Evolutionary conservation across 2,113 vertebrate genomes (phyloP).

Genomic region (Caracal caracal): DNA sequence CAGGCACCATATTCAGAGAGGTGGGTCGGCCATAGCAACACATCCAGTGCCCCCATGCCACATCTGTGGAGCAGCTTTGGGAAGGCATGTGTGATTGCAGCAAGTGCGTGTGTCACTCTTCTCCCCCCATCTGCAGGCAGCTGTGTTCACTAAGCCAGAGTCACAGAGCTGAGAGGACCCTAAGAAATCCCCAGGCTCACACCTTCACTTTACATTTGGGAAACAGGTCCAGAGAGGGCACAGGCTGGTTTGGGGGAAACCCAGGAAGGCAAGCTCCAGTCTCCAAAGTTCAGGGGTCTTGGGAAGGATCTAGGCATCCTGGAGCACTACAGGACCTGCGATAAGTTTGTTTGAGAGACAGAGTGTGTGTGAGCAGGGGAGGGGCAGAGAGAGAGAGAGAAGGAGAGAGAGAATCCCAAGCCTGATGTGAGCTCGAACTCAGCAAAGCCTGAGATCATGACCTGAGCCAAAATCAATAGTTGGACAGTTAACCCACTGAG

Average conservation of each 20-base stretch:
- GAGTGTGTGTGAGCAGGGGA: too few species aligned
- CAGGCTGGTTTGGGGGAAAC: neutral
- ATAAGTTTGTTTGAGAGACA: too few species aligned
- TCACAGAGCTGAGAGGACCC: neutral
- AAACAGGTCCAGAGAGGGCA: neutral
- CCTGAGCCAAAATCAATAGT: too few species aligned
- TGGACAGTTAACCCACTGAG: too few species aligned
- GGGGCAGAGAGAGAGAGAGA: too few species aligned
- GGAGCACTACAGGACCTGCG: neutral
- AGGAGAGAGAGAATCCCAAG: too few species aligned
- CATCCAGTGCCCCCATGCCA: accelerated
- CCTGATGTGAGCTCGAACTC: too few species aligned
- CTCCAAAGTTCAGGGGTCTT: neutral
- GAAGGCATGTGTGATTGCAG: neutral
- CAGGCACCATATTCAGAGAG: neutral
- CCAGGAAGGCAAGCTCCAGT: neutral
- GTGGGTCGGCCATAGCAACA: accelerated
- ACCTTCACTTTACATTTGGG: neutral
- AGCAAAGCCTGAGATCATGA: too few species aligned
- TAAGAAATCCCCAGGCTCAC: neutral
- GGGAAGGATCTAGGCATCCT: neutral
- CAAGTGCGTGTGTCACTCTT: neutral
- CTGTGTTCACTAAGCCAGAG: neutral
- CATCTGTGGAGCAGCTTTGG: neutral
- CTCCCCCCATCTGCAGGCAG: neutral